Conservation (phyloP, 2,797 vertebrate species). For the Oceanodroma leucorhoa region DNA sequence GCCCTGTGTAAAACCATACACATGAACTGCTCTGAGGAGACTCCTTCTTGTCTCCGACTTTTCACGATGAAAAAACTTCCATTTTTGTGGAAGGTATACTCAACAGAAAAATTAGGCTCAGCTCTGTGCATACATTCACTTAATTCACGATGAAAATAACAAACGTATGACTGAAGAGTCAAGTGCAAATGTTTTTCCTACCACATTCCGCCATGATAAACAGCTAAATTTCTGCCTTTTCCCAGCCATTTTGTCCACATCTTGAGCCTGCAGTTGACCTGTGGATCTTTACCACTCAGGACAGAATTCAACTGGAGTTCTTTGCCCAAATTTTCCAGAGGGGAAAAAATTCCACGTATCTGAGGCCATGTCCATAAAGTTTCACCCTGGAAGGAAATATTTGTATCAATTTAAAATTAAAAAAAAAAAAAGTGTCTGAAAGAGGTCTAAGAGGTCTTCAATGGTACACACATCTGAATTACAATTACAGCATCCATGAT, state of each 20-base stretch:
- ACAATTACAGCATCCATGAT: neutral
- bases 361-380: neutral
- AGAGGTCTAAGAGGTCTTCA: neutral
- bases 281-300: neutral
- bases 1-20: neutral
- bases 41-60: neutral
- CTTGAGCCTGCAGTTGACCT: neutral
- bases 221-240: neutral
- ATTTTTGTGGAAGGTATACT: neutral
- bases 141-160: neutral
- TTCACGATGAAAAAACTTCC: neutral
- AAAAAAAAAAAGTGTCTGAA: neutral
- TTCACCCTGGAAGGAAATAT: neutral
- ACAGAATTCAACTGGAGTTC: neutral
- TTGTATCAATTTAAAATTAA: neutral
- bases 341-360: neutral
- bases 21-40: neutral
- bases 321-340: neutral
- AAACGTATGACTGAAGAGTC: neutral
- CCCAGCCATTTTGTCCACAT: conserved; percentile 1
- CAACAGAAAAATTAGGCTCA: neutral
- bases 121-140: neutral
- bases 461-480: accelerated
- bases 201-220: neutral
- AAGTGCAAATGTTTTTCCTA: neutral